Evolutionary conservation across 2,797 vertebrate species (phyloP), one percentile per base, ranked within the genome.

Genomic region (Mormyrus proboscirostris): DNA sequence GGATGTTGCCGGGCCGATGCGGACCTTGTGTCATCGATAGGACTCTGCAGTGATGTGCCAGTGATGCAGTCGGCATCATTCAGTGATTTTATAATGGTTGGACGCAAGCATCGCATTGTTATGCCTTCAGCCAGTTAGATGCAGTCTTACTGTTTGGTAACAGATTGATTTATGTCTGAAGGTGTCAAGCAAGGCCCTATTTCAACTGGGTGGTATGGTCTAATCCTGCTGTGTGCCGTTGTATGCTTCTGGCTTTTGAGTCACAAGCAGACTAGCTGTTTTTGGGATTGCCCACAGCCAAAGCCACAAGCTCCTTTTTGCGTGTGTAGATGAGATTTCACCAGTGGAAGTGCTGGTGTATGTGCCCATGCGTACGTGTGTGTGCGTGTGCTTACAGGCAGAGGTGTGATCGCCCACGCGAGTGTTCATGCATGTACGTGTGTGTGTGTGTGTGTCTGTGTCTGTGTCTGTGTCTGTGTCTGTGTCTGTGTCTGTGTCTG

Each of bases 141-240:
- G n/a, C 29, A 33, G 51, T 86, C 55, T 57, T n/a, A 57, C 51
- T 57, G 50, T 87, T 79, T 90, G 89, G 92, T 96, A 95, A 95
- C 94, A 83, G 53, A 92, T 90, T 95, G 96, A 91, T 99, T 98
- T 99, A 95, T 99, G 97, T 99, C 98, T 98, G 95, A 99, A 99
- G 98, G 98, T 99, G 95, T 95, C 97, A 95, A 96, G 96, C 98
- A 98, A 97, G 96, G 96, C 97, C 97, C 97, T 97, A 93, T 98
- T 96, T 97, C 97, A 95, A 92, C 97, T 96, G 95, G 96, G 97
- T 96, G 97, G 97, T 98, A 97, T 98, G 97, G 97, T 96, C 95
- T 96, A 96, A 96, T 96, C 94, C 96, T 95, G 94, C 93, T 93
- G 93, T 95, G 95, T 95, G 89, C 95, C 95, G 94, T 93, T 91